Percentiles rank a stretch among this genome's conserved stretches.
Conservation (phyloP, 35 echinoderm and acorn worm genomes). For the Ptychodera flava region DNA sequence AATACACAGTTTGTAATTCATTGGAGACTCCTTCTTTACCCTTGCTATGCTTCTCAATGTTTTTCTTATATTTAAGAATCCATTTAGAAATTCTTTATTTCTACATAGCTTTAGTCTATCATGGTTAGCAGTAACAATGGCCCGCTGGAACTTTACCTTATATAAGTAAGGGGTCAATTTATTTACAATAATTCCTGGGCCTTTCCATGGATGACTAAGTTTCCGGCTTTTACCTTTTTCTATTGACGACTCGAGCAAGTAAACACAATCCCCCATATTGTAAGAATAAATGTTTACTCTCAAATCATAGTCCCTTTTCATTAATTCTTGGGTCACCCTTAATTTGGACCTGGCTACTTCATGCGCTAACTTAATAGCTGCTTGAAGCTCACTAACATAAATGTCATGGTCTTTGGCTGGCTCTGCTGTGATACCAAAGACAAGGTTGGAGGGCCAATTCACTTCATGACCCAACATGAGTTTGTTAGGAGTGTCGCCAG, state of each 20-base stretch:
- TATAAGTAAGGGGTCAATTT: conserved; percentile 31
- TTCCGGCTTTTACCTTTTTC: conserved; percentile 38
- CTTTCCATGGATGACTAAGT: conserved; percentile 36
- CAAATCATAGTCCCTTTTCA: conserved; percentile 13
- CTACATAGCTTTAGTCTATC: conserved; percentile 36
- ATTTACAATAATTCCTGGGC: conserved; percentile 33
- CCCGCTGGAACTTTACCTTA: conserved; percentile 24
- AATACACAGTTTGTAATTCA: background rate
- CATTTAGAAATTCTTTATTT: background rate
- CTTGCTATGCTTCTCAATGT: background rate
- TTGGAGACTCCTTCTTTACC: background rate
- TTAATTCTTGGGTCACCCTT: background rate
- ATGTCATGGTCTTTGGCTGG: background rate
- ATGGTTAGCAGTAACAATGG: conserved; percentile 24
- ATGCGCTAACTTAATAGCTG: background rate
- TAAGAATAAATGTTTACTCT: background rate
- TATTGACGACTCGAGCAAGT: conserved; percentile 23
- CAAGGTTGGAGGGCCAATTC: too few species aligned
- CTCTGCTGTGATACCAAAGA: too few species aligned
- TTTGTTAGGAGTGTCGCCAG: too few species aligned
- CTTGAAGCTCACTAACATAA: background rate
- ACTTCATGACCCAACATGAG: too few species aligned
- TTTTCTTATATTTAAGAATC: background rate
- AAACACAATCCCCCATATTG: conserved; percentile 28
- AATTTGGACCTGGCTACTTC: background rate